Percentiles rank a stretch among this genome's conserved stretches.
These are phyloP conservation scores for Tauraco hartlaubi DNA, from an alignment of 2,797 vertebrate species.

Conservation along the genomic window DNA sequence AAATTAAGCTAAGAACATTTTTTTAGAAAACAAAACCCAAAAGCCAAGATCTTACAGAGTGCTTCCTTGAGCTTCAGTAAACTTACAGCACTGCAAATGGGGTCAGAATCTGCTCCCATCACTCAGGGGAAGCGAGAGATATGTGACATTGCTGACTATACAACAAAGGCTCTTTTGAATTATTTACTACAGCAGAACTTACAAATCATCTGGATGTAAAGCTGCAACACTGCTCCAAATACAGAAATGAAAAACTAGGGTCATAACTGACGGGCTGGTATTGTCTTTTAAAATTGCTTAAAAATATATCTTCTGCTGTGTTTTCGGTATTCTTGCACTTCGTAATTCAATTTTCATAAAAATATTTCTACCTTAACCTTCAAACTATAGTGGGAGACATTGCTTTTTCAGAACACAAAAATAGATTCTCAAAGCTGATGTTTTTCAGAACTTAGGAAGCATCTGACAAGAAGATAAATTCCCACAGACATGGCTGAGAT, in stretches of 20 bases:
- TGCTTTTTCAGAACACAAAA: not conserved
- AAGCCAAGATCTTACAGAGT: not conserved
- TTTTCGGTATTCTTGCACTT: not conserved
- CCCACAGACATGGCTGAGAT: not conserved
- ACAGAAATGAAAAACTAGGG: not conserved
- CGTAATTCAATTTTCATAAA: not conserved
- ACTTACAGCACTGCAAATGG: not conserved
- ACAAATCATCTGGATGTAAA: conserved; percentile 9
- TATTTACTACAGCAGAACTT: conserved; percentile 32
- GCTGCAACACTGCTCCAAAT: conserved; percentile 1
- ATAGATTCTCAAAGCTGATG: not conserved
- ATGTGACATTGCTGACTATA: not conserved
- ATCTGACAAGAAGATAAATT: not conserved
- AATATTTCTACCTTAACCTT: conserved; percentile 22
- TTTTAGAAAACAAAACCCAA: not conserved
- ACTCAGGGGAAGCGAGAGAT: not conserved
- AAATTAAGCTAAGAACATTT: not conserved
- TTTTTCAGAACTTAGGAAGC: not conserved
- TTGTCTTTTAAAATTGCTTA: not conserved
- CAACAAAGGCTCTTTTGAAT: conserved; percentile 32
- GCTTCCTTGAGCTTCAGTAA: not conserved
- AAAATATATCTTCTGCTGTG: not conserved
- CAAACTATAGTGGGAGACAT: not conserved
- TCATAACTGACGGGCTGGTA: not conserved
- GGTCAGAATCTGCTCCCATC: not conserved